Conservation (phyloP, 2,888 invertebrate species). For the Tiphia femorata region DNA sequence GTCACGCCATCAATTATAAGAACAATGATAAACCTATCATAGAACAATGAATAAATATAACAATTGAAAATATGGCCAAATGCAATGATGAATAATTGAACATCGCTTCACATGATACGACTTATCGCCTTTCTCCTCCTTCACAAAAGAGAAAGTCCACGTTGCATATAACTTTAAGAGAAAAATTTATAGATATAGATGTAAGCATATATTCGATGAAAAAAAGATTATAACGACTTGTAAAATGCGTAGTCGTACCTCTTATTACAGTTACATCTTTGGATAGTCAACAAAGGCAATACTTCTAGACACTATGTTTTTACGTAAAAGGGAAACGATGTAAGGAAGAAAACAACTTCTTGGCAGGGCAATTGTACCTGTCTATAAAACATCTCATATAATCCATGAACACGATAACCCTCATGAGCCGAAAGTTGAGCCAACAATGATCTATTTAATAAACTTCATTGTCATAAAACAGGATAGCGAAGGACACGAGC, state of each 20-base stretch:
- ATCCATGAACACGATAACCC: conserved; percentile 8
- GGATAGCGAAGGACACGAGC: not conserved
- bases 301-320: conserved; percentile 2
- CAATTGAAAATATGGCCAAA: conserved; percentile 56
- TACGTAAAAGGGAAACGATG: not conserved
- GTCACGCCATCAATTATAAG: conserved; percentile 33
- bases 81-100: conserved; percentile 47
- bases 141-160: conserved; percentile 20
- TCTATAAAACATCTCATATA: conserved; percentile 10
- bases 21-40: conserved; percentile 55
- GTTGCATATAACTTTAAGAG: conserved; percentile 20
- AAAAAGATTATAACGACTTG: conserved; percentile 44
- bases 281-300: conserved; percentile 58
- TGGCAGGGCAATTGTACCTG: not conserved
- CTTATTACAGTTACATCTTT: conserved; percentile 59
- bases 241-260: conserved; percentile 37
- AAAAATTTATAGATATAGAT: conserved; percentile 11
- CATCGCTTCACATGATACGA: not conserved
- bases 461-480: not conserved
- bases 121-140: conserved; percentile 2
- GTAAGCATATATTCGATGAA: conserved; percentile 29
- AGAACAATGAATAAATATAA: conserved; percentile 60
- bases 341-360: not conserved
- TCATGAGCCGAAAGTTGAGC: not conserved
- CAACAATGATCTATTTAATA: not conserved